These are phyloP conservation scores for Sebastes schlegelii DNA, from an alignment of 2,113 vertebrate species.

Conservation along the genomic window DNA sequence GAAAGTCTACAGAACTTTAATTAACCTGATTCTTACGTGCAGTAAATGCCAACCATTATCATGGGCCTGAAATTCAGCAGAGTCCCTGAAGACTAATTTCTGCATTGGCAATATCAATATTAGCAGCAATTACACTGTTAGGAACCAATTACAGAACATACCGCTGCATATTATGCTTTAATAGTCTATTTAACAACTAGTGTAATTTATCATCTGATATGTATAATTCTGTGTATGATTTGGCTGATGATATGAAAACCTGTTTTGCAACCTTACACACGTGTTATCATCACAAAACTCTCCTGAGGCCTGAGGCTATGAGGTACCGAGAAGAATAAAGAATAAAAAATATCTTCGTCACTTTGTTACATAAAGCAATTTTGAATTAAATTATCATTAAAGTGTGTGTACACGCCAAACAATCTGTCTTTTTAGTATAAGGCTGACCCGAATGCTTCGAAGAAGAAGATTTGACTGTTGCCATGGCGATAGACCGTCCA, in stretches of 20 bases:
- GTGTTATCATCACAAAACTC: not conserved
- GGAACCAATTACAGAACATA: conserved; percentile 14
- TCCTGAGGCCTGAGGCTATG: not conserved
- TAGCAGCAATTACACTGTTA: conserved; percentile 25
- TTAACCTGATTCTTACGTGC: conserved; percentile 20
- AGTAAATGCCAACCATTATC: conserved; percentile 30
- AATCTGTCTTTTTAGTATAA: too few relatives aligned
- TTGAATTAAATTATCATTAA: too few relatives aligned
- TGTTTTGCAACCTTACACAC: not conserved
- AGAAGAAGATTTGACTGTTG: too few relatives aligned
- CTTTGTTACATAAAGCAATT: too few relatives aligned
- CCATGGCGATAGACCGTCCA: too few relatives aligned
- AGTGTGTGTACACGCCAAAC: too few relatives aligned
- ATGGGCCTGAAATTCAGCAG: not conserved
- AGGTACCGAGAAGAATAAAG: conserved; percentile 5
- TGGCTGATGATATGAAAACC: conserved; percentile 3
- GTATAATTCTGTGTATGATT: conserved; percentile 13
- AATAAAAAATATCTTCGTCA: not conserved
- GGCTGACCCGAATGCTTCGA: too few relatives aligned
- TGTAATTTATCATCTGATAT: conserved; percentile 13
- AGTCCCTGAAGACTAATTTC: conserved; percentile 30
- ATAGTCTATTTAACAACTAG: conserved; percentile 27
- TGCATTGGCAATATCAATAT: conserved; percentile 25
- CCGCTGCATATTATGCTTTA: conserved; percentile 10
- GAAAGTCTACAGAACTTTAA: conserved; percentile 25